phyloP scores from a whole-genome alignment of 2,113 vertebrate species.

The Halichoeres trimaculatus region DNA sequence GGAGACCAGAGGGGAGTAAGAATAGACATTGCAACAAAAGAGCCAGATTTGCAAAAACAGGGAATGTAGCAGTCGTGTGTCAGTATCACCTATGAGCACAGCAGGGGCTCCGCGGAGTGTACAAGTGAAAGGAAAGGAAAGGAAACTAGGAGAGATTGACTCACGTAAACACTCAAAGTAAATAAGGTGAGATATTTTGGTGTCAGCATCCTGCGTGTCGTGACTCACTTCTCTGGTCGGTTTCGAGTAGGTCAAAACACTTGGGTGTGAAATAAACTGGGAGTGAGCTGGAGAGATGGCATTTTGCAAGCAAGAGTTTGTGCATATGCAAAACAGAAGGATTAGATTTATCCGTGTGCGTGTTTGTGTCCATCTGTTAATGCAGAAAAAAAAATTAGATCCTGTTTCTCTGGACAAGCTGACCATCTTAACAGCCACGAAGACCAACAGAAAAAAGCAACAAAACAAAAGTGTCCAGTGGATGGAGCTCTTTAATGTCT shows the following conservation, averaged over 20 bases:
- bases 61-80: conserved; percentile 59
- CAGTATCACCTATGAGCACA: conserved; percentile 69
- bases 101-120: conserved; percentile 50
- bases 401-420: conserved; percentile 48
- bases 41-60: conserved; percentile 57
- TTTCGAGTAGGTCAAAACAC: conserved; percentile 62
- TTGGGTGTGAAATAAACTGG: conserved; percentile 48
- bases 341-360: conserved; percentile 17
- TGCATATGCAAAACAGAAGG: not conserved
- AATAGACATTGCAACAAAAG: conserved; percentile 69
- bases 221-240: conserved; percentile 52
- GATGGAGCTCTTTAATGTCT: conserved; percentile 76
- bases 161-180: conserved; percentile 51
- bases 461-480: conserved; percentile 75
- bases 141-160: conserved; percentile 47
- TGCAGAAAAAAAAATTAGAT: conserved; percentile 27
- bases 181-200: conserved; percentile 68
- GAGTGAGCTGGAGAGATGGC: conserved; percentile 4
- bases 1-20: conserved; percentile 60
- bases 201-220: conserved; percentile 53
- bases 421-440: conserved; percentile 43
- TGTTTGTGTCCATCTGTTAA: conserved; percentile 42
- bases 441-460: conserved; percentile 67
- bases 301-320: not conserved
- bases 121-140: conserved; percentile 46